A percentile compares a stretch with the other conserved stretches of the same genome.
These are phyloP conservation scores for Chelonus insularis DNA, from an alignment of 1,140 invertebrate species.

Conservation along the genomic window DNA sequence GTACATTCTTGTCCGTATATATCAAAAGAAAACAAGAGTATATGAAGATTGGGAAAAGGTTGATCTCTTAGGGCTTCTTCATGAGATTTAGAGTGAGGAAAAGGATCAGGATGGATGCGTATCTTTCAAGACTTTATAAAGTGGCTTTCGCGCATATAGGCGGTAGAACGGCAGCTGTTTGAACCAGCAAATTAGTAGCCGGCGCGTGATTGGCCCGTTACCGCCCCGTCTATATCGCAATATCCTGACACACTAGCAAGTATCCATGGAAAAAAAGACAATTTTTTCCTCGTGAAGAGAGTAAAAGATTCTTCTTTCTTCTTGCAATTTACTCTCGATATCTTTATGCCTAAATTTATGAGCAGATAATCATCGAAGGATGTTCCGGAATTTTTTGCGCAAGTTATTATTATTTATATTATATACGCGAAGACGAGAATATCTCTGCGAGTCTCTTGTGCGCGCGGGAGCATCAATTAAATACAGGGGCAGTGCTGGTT, in stretches of 20 bases:
- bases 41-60: conserved; percentile 22
- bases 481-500: conserved; percentile 30
- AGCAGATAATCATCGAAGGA: conserved; percentile 60
- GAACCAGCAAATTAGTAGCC: conserved; percentile 60
- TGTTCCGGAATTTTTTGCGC: conserved; percentile 54
- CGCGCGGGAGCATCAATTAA: conserved; percentile 48
- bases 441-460: conserved; percentile 1
- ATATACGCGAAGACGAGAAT: conserved; percentile 17
- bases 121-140: conserved; percentile 39
- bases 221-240: conserved; percentile 57
- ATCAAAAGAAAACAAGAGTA: conserved; percentile 17
- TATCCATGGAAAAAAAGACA: conserved; percentile 10
- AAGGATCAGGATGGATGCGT: conserved; percentile 38
- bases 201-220: conserved; percentile 60
- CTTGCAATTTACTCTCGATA: conserved; percentile 60
- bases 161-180: conserved; percentile 60
- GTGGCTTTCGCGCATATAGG: conserved; percentile 46
- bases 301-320: conserved; percentile 3
- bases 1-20: too few relatives aligned
- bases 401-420: conserved; percentile 60
- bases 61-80: conserved; percentile 37
- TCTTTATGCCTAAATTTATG: conserved; percentile 59
- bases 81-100: conserved; percentile 48
- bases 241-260: conserved; percentile 30
- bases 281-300: not conserved